These are phyloP conservation scores for Megaceryle torquata DNA, from an alignment of 2,113 vertebrate genomes.

Conservation along the genomic window DNA sequence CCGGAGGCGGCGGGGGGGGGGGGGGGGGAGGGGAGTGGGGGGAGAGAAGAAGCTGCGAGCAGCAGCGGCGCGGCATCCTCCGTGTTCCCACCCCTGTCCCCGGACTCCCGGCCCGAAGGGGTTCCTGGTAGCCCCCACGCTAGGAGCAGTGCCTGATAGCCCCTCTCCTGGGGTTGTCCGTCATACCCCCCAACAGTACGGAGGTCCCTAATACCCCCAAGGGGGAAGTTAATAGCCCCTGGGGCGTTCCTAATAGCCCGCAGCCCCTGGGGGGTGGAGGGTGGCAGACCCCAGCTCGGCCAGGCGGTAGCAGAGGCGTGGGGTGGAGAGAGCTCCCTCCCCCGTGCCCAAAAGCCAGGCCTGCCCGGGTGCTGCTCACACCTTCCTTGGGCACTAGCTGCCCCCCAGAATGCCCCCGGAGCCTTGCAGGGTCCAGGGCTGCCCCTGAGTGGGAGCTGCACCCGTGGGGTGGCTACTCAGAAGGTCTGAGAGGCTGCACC, in stretches of 20 bases:
- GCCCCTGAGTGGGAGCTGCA: not conserved
- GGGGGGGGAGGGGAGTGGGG: no score
- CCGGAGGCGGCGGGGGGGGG: no score
- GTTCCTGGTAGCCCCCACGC: not conserved
- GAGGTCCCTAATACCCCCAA: not conserved
- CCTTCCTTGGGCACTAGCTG: not conserved
- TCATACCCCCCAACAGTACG: not conserved
- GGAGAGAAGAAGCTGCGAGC: not conserved
- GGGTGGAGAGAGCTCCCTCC: not conserved
- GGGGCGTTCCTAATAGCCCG: not conserved
- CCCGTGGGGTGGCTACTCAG: not conserved
- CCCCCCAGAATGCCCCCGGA: not conserved
- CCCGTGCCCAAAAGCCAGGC: not conserved
- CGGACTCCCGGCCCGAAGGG: not conserved
- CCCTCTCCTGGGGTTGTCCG: not conserved
- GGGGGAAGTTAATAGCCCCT: not conserved
- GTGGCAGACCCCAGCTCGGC: not conserved
- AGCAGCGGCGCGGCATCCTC: not conserved
- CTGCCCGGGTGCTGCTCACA: not conserved
- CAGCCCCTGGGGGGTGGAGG: not conserved
- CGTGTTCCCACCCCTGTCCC: not conserved
- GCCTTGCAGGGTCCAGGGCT: rapidly evolving
- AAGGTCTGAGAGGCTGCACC: not conserved
- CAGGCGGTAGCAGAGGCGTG: not conserved
- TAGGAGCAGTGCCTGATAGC: no score